phyloP scores from a whole-genome alignment of 1,140 invertebrate genomes.

The Philopotamus ludificatus region DNA sequence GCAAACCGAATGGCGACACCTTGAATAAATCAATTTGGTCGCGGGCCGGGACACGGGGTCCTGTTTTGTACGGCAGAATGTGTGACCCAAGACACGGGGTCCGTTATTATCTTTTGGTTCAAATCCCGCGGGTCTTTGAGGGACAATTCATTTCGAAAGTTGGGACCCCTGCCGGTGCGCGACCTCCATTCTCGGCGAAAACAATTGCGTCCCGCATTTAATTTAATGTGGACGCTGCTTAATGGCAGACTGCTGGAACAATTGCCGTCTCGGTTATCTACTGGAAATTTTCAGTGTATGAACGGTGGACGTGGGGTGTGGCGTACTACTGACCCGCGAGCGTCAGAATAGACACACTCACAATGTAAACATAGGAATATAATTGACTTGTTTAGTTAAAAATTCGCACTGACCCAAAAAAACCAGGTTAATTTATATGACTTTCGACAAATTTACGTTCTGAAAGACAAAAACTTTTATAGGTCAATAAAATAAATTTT shows the following conservation, averaged over 20 bases:
- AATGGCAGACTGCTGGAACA: neutral
- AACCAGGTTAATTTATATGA: no score
- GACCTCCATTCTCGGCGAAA: slow-evolving; percentile 1
- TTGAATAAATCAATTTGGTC: slow-evolving; percentile 35
- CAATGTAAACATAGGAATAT: no score
- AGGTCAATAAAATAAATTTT: no score
- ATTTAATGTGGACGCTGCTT: slow-evolving; percentile 1
- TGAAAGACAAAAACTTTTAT: no score
- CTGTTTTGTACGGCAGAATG: neutral
- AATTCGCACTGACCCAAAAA: no score
- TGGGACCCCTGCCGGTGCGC: slow-evolving; percentile 2
- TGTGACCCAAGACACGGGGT: slow-evolving; percentile 19
- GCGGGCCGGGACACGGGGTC: neutral
- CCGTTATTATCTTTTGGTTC: slow-evolving; percentile 17
- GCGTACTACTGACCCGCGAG: no score
- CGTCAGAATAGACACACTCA: no score
- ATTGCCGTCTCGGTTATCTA: neutral
- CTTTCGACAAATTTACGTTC: no score
- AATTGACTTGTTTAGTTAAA: no score
- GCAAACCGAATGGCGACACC: slow-evolving; percentile 21
- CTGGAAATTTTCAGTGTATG: no score
- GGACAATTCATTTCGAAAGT: slow-evolving; percentile 30
- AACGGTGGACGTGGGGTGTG: no score
- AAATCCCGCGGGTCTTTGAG: slow-evolving; percentile 17
- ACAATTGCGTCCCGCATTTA: slow-evolving; percentile 14